A percentile compares a stretch with the other conserved stretches of the same genome.
These are phyloP conservation scores for Pelochelys cantorii DNA, from an alignment of 2,797 vertebrate genomes.

Conservation along the genomic window DNA sequence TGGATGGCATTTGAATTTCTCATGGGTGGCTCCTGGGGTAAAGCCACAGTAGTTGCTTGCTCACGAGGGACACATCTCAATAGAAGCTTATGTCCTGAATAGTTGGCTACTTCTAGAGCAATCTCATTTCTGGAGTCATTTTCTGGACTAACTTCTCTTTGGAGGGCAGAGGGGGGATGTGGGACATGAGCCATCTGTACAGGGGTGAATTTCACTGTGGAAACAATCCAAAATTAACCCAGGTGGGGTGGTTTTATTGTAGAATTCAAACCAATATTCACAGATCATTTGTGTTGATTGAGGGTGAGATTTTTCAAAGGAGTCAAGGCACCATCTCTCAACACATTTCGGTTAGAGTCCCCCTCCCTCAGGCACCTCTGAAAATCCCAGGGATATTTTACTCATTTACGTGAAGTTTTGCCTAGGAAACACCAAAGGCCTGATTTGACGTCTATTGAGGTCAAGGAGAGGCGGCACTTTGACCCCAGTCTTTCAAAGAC, in stretches of 20 bases:
- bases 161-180: not conserved
- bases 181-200: not conserved
- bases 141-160: not conserved
- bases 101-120: not conserved
- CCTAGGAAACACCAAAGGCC: not conserved
- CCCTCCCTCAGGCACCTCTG: not conserved
- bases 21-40: no score
- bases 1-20: no score
- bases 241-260: not conserved
- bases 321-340: not conserved
- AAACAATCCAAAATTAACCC: not conserved
- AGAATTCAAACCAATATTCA: not conserved
- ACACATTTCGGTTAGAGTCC: not conserved
- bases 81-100: not conserved
- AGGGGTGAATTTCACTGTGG: not conserved
- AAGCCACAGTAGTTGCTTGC: no score
- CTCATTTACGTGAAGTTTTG: not conserved
- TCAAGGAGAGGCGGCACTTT: rapidly evolving
- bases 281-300: not conserved
- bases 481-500: not conserved
- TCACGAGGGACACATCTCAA: no score
- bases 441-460: not conserved
- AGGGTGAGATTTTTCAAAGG: not conserved
- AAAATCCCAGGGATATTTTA: not conserved
- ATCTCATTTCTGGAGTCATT: not conserved